A percentile compares a stretch with the other conserved stretches of the same genome.
Evolutionary conservation across 2,113 vertebrate species (phyloP).

Genomic region (Oryzias melastigma): DNA sequence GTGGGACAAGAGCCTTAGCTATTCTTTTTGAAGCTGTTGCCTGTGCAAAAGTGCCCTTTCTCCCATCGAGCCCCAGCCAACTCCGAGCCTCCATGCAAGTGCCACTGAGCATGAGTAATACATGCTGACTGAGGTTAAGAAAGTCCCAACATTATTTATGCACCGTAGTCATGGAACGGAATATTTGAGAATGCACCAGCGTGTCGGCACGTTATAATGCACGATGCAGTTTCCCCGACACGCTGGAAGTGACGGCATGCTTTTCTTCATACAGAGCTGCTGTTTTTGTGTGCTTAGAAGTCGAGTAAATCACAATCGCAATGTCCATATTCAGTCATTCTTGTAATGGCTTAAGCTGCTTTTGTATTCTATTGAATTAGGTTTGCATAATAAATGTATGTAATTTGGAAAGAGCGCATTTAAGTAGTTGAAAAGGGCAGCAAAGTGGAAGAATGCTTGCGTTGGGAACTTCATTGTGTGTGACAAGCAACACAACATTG

Average conservation of each 20-base stretch:
- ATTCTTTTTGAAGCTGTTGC: constrained; percentile 60
- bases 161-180: constrained; percentile 18
- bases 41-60: constrained; percentile 41
- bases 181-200: constrained; percentile 12
- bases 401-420: constrained; percentile 61
- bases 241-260: constrained; percentile 23
- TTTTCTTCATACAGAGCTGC: constrained; percentile 37
- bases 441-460: constrained; percentile 29
- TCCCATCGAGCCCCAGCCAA: constrained; percentile 32
- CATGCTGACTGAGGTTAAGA: constrained; percentile 34
- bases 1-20: constrained; percentile 54
- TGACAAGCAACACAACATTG: constrained; percentile 68
- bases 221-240: not conserved
- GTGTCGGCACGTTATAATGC: constrained; percentile 15
- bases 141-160: constrained; percentile 28
- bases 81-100: constrained; percentile 30
- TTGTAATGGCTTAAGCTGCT: constrained; percentile 50
- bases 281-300: constrained; percentile 19
- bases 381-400: constrained; percentile 65
- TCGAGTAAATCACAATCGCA: constrained; percentile 13
- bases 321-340: constrained; percentile 36
- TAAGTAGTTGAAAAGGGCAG: constrained; percentile 28
- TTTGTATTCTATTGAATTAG: constrained; percentile 57
- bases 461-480: constrained; percentile 66
- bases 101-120: constrained; percentile 56